Conservation (phyloP, 2,888 invertebrate genomes). For the Ophion ventricosus region DNA sequence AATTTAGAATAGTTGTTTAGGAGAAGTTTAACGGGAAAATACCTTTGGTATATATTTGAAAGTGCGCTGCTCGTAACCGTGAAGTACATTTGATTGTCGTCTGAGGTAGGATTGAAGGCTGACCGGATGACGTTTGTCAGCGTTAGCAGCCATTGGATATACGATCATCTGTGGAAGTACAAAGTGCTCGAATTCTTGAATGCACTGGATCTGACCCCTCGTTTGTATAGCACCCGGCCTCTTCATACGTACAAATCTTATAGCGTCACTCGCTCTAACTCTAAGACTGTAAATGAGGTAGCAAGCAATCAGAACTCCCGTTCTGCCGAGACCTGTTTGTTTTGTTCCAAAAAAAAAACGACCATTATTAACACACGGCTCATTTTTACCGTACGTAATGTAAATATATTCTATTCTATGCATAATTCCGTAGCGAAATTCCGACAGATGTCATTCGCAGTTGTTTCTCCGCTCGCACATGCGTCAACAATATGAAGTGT, state of each 20-base stretch:
- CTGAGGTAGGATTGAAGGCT: conserved; percentile 89
- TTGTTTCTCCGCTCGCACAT: no score
- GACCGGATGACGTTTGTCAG: conserved; percentile 73
- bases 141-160: conserved; percentile 88
- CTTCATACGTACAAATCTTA: conserved; percentile 90
- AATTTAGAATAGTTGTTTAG: neutral
- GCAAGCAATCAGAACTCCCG: conserved; percentile 94
- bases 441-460: no score
- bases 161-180: conserved; percentile 90
- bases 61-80: conserved; percentile 91
- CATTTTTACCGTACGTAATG: neutral
- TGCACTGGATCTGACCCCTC: conserved; percentile 91
- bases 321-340: conserved; percentile 89
- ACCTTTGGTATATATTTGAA: conserved; percentile 92
- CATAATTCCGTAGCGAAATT: no score
- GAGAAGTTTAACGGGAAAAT: conserved; percentile 10
- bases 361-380: neutral
- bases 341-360: conserved; percentile 52
- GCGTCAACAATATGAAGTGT: no score
- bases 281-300: conserved; percentile 92
- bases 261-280: conserved; percentile 91
- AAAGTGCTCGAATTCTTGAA: conserved; percentile 92
- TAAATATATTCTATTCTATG: no score
- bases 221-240: conserved; percentile 93
- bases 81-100: conserved; percentile 89